These are phyloP conservation scores for Calliopsis andreniformis DNA, from an alignment of 1,140 invertebrate genomes.

Conservation along the genomic window DNA sequence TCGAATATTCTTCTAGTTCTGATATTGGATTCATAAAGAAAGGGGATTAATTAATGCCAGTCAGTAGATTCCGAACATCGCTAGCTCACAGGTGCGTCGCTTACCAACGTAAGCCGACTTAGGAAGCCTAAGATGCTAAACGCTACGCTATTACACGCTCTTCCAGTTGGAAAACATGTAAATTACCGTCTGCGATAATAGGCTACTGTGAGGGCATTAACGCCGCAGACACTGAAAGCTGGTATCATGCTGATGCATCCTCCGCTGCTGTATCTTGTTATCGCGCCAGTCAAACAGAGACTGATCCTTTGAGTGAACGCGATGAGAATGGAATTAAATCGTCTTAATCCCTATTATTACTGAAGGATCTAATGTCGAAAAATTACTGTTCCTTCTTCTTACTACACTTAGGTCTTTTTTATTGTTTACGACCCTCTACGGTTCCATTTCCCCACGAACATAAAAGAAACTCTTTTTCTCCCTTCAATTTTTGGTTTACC, in stretches of 20 bases:
- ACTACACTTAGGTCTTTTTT: too few species aligned
- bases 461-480: slow-evolving; percentile 3
- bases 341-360: background rate
- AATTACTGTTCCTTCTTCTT: too few species aligned
- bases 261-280: background rate
- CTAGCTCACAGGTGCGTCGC: background rate
- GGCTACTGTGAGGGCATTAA: background rate
- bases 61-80: background rate
- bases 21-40: too few species aligned
- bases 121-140: background rate
- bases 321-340: background rate
- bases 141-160: background rate
- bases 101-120: too few species aligned
- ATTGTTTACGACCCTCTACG: background rate
- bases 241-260: background rate
- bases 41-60: background rate
- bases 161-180: slow-evolving; percentile 3
- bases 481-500: background rate
- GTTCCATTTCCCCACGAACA: background rate
- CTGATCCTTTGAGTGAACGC: background rate
- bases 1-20: too few species aligned
- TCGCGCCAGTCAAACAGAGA: background rate
- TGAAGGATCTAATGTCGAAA: background rate
- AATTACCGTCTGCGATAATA: background rate
- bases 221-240: background rate